Percentiles rank a stretch among this genome's conserved stretches.
Evolutionary conservation across 2,888 invertebrate genomes (phyloP).

Genomic region (Ernsta delagoae): DNA sequence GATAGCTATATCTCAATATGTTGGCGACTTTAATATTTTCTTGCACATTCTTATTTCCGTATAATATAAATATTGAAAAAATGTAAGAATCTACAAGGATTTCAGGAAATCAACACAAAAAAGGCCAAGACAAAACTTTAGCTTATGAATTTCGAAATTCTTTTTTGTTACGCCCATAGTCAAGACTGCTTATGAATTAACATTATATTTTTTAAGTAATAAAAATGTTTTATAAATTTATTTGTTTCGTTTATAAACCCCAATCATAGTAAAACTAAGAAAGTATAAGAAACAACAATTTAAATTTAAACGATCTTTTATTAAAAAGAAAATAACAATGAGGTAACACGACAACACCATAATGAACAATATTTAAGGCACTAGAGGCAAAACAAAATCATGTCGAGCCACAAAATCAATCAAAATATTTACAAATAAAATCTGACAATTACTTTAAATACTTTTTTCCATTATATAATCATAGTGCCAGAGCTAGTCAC

Average conservation of each 20-base stretch:
- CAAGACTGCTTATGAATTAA: constrained; percentile 40
- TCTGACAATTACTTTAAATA: too few relatives aligned
- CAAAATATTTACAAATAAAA: too few relatives aligned
- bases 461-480: not conserved
- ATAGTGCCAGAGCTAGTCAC: not conserved
- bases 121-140: not conserved
- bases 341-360: constrained; percentile 59
- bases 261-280: too few relatives aligned
- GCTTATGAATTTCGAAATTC: not conserved
- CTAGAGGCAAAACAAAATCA: not conserved
- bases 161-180: constrained; percentile 2
- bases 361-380: constrained; percentile 48
- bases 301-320: constrained; percentile 18
- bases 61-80: too few relatives aligned
- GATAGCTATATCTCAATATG: too few relatives aligned
- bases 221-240: constrained; percentile 3
- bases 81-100: too few relatives aligned
- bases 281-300: too few relatives aligned
- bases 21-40: too few relatives aligned
- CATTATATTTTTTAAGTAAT: constrained; percentile 20
- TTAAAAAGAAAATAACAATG: constrained; percentile 53
- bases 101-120: too few relatives aligned
- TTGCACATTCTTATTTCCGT: too few relatives aligned
- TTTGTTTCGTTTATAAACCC: too few relatives aligned
- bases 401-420: not conserved